Evolutionary conservation across 2,888 invertebrate genomes (phyloP), one percentile per base, ranked within the genome.

Genomic region (Nymphalis c-album): DNA sequence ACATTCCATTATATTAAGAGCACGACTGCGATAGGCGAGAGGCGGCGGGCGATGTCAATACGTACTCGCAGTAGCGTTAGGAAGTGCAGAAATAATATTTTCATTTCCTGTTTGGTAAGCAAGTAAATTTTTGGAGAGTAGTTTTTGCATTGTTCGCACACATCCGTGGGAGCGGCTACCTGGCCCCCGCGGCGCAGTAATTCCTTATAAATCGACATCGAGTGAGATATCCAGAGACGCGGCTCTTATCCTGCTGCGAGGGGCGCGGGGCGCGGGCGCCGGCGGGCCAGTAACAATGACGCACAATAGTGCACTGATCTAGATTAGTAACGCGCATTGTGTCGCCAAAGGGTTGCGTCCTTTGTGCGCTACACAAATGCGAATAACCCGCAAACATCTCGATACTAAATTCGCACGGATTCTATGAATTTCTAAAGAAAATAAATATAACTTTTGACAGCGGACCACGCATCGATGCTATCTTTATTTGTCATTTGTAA

Each of bases 401-500:
- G 84, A 87, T 85, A 79, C 82, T 82, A 79, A 84, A 88, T 91
- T 91, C 86, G 88, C 88, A 86, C 78, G 76, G 83, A 85, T 91
- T 91, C 91, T 88, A 87, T 91, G 89, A 88, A 91, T 90, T 91
- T 90, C 79, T 86, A 91, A 91, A 90, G 91, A 91, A 91, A 90
- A 92, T 91, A 91, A 91, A 92, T 91, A 91, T 90, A 90, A 90
- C 90, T 91, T 91, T 84, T 91, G 92, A 91, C 91, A 91, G 88
- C 86, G 86, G 82, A 84, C 83, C 80, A 80, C 78, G 84, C 82
- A 81, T 85, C 84, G 88, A 89, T 90, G 79, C 80, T 85, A 90
- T 89, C 89, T 82, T 84, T 90, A 84, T 90, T 91, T 89, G 86
- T 86, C 85, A 85, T 83, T 84, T 82, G 80, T 82, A 77, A 82